Percentiles rank a stretch among this genome's conserved stretches.
These are phyloP conservation scores for Apodemus agrarius DNA, from an alignment of 2,797 vertebrate species.

Conservation along the genomic window DNA sequence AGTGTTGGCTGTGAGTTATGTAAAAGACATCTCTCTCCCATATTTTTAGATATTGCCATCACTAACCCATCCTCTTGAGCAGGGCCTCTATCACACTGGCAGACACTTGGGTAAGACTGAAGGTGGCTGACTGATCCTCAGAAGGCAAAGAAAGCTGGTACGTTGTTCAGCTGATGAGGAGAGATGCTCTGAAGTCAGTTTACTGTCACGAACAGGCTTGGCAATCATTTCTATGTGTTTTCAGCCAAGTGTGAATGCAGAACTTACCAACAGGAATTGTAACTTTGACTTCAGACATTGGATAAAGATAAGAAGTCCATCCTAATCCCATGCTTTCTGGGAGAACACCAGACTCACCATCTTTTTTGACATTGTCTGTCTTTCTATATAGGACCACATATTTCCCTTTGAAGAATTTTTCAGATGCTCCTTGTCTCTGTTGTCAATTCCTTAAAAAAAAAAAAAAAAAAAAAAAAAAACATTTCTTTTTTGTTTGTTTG, in stretches of 20 bases:
- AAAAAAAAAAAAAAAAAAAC: too few relatives aligned
- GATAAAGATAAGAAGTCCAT: not conserved
- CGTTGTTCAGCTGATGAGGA: not conserved
- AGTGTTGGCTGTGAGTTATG: not conserved
- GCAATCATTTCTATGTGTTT: not conserved
- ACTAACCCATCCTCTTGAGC: accelerated
- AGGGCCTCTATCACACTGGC: not conserved
- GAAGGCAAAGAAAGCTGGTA: not conserved
- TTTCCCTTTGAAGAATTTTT: too few relatives aligned
- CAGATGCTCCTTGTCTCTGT: not conserved
- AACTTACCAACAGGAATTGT: not conserved
- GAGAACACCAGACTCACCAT: accelerated
- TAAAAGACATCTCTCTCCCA: accelerated
- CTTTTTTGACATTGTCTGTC: accelerated
- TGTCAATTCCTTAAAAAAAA: not conserved
- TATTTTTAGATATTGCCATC: not conserved
- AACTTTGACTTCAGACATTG: not conserved
- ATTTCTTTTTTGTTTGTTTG: too few relatives aligned
- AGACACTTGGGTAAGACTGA: not conserved
- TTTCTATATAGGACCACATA: accelerated
- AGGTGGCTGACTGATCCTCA: not conserved
- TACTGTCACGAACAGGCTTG: not conserved
- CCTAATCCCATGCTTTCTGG: not conserved
- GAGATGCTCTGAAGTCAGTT: not conserved
- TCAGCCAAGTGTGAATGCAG: not conserved